Evolutionary conservation across 2,888 invertebrate genomes (phyloP).

Genomic region (Drosophila aldrichi): DNA sequence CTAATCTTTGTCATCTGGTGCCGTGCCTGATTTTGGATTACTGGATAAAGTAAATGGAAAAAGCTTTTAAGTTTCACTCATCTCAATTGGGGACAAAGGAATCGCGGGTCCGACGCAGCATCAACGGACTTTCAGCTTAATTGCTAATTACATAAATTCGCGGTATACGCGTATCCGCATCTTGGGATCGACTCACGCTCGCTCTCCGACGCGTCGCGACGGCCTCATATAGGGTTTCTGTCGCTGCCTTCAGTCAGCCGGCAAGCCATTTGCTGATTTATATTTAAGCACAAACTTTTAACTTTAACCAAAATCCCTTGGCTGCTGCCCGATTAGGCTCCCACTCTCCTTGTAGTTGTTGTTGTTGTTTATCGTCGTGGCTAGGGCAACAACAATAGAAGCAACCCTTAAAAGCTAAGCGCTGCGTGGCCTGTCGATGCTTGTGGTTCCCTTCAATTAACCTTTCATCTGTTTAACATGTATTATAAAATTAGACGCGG

Average conservation of each 20-base stretch:
- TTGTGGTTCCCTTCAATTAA: conserved; percentile 79
- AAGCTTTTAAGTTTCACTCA: conserved; percentile 60
- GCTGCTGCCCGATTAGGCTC: conserved; percentile 35
- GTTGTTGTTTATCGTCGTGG: conserved; percentile 23
- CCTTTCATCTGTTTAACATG: conserved; percentile 80
- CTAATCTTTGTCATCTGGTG: conserved; percentile 79
- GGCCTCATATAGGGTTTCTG: conserved; percentile 37
- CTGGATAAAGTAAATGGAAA: conserved; percentile 52
- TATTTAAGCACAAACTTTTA: conserved; percentile 79
- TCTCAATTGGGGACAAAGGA: conserved; percentile 34
- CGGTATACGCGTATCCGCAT: conserved; percentile 59
- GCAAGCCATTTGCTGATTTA: conserved; percentile 75
- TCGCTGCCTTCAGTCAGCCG: conserved; percentile 53
- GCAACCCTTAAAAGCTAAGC: conserved; percentile 71
- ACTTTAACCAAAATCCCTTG: conserved; percentile 74
- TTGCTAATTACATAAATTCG: conserved; percentile 79
- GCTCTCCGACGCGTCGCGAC: no score
- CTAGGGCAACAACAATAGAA: conserved; percentile 60
- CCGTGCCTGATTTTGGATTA: conserved; percentile 64
- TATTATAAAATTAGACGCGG: conserved; percentile 80
- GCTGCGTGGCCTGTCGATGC: conserved; percentile 72
- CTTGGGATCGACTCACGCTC: conserved; percentile 42
- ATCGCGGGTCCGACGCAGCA: conserved; percentile 34
- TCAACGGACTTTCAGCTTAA: conserved; percentile 62
- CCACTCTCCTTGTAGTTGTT: conserved; percentile 24